Conservation (phyloP, 2,888 invertebrate species). For the Caenorhabditis angaria region DNA sequence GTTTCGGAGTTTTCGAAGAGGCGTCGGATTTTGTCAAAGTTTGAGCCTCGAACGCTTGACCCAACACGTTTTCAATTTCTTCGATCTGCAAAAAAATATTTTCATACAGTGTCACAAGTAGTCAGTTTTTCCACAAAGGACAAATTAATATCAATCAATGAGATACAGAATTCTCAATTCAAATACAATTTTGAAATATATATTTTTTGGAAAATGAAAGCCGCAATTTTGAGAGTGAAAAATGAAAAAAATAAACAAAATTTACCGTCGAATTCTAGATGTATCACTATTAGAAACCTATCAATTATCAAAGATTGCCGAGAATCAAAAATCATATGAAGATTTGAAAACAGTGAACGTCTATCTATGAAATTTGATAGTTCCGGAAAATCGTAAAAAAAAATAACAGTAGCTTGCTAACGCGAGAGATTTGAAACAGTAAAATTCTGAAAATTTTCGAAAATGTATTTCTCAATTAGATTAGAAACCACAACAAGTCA, state of each 20-base stretch:
- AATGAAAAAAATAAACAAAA: neutral
- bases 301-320: no score
- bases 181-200: neutral
- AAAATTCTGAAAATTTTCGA: no score
- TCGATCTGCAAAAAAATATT: conserved; percentile 39
- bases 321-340: no score
- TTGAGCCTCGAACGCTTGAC: conserved; percentile 9
- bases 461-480: neutral
- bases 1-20: neutral
- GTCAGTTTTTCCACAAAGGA: no score
- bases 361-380: no score
- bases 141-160: no score
- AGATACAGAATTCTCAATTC: no score
- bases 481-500: neutral
- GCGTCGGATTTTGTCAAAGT: conserved; percentile 1
- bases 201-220: neutral
- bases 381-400: no score
- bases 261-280: neutral
- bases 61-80: conserved; percentile 50
- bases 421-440: no score
- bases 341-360: no score
- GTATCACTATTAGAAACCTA: no score
- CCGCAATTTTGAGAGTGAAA: neutral
- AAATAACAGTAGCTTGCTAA: no score
- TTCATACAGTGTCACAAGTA: neutral